Base-by-base conservation (phyloP, 2,797 vertebrate genomes). In the Pitangus sulphuratus region DNA sequence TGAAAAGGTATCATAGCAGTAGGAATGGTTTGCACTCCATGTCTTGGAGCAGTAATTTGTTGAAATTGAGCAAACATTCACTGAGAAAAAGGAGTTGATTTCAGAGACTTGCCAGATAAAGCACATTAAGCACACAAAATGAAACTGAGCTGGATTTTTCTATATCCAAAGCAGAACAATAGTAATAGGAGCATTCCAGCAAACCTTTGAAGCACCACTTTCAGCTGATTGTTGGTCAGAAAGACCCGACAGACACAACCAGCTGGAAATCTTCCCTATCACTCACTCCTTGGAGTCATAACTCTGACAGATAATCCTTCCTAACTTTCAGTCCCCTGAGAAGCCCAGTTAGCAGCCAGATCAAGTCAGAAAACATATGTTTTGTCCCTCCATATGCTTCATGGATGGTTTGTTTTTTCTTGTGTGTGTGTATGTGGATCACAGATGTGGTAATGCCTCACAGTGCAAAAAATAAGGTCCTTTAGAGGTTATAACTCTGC, bases 281-380 rank as follows among this genome's bases (percentile, higher is more conserved):
- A 0, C 54, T 89, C 17, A 3, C 30, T 84, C 68, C 57, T 94
- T 2, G 2, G 69, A 81, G 69, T 61, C 80, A 83, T 65, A 87
- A 56, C 40, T 64, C 82, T 89, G 90, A 83, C 50, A 56, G 87
- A 88, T 91, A 66, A 84, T 85, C 54, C 61, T 61, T 69, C 26
- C 80, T 78, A 54, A 84, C 82, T 86, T 95, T 81, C 50, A 30
- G 61, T 93, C 71, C 72, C 50, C 3, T 31, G 76, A 94, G 91
- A 78, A 93, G 47, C 47, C 53, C 8, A 0, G n/a, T 91, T 85
- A 94, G 60, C 44, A 64, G 65, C 40, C 65, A 84, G 70, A 87
- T 35, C 30, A 85, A 31, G 40, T 85, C 45, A 51, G 47, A 69
- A 95, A 93, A 82, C 69, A 45, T 86, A 57, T 42, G 75, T 76